These are phyloP conservation scores for Megaptera novaeangliae DNA, from an alignment of 2,113 vertebrate genomes.

Conservation along the genomic window DNA sequence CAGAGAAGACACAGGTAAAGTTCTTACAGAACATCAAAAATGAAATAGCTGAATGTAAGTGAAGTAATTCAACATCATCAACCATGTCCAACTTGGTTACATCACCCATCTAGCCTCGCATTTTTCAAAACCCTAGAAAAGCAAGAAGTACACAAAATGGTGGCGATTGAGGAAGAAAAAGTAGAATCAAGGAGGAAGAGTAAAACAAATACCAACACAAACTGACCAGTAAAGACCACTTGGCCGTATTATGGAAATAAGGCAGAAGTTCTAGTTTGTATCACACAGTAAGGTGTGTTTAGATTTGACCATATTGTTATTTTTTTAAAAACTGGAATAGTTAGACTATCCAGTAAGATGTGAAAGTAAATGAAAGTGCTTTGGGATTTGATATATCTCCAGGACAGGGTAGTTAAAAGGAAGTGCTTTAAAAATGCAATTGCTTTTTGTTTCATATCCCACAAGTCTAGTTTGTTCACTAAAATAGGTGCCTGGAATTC, in stretches of 20 bases:
- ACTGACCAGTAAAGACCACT: neutral
- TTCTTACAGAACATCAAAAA: neutral
- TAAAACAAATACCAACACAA: neutral
- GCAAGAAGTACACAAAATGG: neutral
- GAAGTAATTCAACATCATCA: neutral
- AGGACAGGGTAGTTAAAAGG: neutral
- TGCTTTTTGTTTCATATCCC: neutral
- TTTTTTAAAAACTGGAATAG: neutral
- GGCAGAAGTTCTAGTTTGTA: neutral
- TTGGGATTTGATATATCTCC: neutral
- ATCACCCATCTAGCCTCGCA: neutral
- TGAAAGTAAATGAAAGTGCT: neutral
- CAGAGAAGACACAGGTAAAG: neutral
- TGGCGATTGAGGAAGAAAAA: accelerated
- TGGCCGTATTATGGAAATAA: neutral
- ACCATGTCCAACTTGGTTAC: neutral
- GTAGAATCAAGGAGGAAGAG: neutral
- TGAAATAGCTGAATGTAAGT: neutral
- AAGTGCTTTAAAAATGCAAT: neutral
- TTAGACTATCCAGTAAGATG: neutral
- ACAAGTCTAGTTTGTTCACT: neutral
- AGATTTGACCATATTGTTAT: neutral
- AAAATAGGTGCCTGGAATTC: neutral
- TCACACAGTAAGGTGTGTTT: neutral
- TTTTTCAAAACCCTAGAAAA: neutral